Evolutionary conservation across 2,888 invertebrate species (phyloP).

Genomic region (Diaperis boleti): DNA sequence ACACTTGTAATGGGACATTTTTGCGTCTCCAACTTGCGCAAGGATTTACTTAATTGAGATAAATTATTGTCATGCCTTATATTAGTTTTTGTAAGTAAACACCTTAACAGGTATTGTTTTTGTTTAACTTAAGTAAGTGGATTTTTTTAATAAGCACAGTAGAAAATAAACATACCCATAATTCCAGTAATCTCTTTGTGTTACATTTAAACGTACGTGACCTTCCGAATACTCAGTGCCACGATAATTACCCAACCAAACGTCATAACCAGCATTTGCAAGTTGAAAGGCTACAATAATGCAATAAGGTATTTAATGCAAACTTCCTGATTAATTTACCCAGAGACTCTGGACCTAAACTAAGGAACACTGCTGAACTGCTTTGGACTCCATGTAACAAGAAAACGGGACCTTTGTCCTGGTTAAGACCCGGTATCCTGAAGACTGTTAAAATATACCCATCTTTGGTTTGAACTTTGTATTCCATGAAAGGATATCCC

Average conservation of each 20-base stretch:
- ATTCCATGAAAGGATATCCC: constrained; percentile 58
- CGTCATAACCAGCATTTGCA: constrained; percentile 69
- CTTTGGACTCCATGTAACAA: constrained; percentile 60
- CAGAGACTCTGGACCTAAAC: constrained; percentile 59
- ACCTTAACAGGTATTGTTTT: no score
- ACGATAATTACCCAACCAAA: constrained; percentile 69
- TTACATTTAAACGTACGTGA: constrained; percentile 55
- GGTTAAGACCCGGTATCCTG: constrained; percentile 55
- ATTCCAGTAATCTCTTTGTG: constrained; percentile 60
- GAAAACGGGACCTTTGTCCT: constrained; percentile 58
- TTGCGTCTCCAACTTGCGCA: neutral
- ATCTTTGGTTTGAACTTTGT: constrained; percentile 58
- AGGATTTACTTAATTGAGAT: no score
- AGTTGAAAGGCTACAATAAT: constrained; percentile 62
- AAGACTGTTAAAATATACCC: constrained; percentile 58
- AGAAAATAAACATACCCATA: constrained; percentile 54
- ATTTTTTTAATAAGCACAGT: no score
- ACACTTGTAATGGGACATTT: neutral
- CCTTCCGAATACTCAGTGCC: constrained; percentile 61
- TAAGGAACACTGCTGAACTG: constrained; percentile 58
- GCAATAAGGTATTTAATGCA: neutral
- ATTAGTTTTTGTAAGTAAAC: no score
- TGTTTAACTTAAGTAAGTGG: no score
- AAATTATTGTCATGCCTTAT: no score
- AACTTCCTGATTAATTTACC: constrained; percentile 49